Evolutionary conservation across 2,888 invertebrate genomes (phyloP), one percentile per base, ranked within the genome.

Genomic region (Stratiomys singularior): DNA sequence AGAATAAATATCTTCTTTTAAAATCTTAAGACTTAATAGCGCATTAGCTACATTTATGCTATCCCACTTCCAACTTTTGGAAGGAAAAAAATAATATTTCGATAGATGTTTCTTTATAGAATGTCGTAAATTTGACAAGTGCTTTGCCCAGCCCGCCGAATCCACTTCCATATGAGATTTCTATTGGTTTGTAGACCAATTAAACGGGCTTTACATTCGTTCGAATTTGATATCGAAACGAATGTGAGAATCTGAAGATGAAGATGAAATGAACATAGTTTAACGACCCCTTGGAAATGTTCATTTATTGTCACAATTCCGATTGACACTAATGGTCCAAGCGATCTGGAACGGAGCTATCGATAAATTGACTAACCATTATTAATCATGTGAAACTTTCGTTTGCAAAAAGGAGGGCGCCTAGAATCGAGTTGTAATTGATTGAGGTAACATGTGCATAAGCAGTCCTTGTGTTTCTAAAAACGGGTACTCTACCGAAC

Each of bases 1-100:
- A 3, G n/a, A 5, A 60, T 11, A 3, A 9, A 60, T 60, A 60
- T 60, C 58, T 60, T 23, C 18, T 11, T 60, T 60, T 60, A 18
- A 25, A 5, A 60, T 60, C 58, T 60, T 18, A 13, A 52, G 52
- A 18, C 52, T 52, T 60, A 60, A 60, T 60, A 25, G 58, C 58
- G 25, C 58, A 60, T 25, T 18, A 25, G 58, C 58, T 60, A 60
- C 58, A 60, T 23, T 60, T 21, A 60, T 60, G 23, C 4, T 23
- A 21, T 9, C 25, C 11, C 5, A 3, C 18, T 60, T 60, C 15
- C 15, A 9, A 4, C 58, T 60, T 60, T 60, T 21, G 21, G 58
- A 52, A 18, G n/a, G n/a, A n/a, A 18, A 52, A 18, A 60, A 21
- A 60, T 23, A n/a, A 18, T 52, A 13, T 52, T n/a, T 52, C 15